Conservation (phyloP, 2,113 vertebrate species). For the Corydoras sp. region DNA sequence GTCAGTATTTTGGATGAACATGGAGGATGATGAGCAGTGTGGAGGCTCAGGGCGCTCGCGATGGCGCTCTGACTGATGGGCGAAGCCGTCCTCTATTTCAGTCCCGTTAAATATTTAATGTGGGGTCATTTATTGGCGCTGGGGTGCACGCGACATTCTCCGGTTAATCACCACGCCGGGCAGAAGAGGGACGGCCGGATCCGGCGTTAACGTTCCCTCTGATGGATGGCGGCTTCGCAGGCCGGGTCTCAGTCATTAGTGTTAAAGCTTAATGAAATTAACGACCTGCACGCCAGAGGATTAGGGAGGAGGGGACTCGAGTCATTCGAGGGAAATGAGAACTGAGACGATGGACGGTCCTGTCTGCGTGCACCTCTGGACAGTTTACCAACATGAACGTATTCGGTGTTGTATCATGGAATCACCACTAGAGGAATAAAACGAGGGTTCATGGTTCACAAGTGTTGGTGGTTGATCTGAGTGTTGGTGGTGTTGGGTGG, state of each 20-base stretch:
- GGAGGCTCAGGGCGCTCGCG: slow-evolving; percentile 8
- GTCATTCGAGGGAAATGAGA: slow-evolving; percentile 20
- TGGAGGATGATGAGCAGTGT: neutral
- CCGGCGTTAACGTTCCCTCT: slow-evolving; percentile 17
- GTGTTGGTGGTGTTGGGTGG: too few relatives aligned
- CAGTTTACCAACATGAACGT: too few relatives aligned
- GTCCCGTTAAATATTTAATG: slow-evolving; percentile 49
- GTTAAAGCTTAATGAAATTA: slow-evolving; percentile 23
- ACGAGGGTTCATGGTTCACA: too few relatives aligned
- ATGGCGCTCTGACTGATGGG: slow-evolving; percentile 35
- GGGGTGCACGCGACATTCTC: slow-evolving; percentile 26
- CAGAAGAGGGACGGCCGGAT: slow-evolving; percentile 39
- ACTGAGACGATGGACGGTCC: neutral
- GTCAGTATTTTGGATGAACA: too few relatives aligned
- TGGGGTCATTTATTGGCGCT: slow-evolving; percentile 39
- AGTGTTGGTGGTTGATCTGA: too few relatives aligned
- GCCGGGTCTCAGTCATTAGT: slow-evolving; percentile 32
- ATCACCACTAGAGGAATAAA: too few relatives aligned
- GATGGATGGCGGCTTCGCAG: slow-evolving; percentile 23
- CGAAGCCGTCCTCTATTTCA: slow-evolving; percentile 43
- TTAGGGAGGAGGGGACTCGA: slow-evolving; percentile 5
- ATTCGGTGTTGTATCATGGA: too few relatives aligned
- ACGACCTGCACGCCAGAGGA: neutral
- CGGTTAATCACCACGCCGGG: slow-evolving; percentile 33
- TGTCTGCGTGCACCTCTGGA: too few relatives aligned